Percentiles rank a stretch among this genome's conserved stretches.
Evolutionary conservation across 2,888 invertebrate genomes (phyloP).

Genomic region (Anorthoa munda): DNA sequence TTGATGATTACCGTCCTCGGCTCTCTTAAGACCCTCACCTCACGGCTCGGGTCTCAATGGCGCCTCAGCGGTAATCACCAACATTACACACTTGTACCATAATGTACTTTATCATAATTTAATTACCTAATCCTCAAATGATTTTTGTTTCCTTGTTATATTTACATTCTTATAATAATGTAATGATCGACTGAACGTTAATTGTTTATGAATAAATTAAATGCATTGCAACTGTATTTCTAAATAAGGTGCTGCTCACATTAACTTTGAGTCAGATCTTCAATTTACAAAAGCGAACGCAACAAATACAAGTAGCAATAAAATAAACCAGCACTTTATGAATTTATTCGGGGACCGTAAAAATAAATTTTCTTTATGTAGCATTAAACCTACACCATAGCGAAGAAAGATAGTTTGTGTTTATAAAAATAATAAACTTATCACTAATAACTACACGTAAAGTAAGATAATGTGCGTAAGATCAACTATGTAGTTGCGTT

Average conservation of each 20-base stretch:
- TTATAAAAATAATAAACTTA: slow-evolving; percentile 13
- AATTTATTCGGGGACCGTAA: no score
- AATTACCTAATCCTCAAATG: no score
- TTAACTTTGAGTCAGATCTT: not conserved
- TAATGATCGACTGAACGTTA: no score
- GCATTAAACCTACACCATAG: not conserved
- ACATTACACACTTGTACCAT: no score
- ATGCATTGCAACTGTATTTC: not conserved
- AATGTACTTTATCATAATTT: no score
- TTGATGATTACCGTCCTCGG: no score
- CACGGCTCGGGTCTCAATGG: no score
- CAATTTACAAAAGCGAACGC: not conserved
- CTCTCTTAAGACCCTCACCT: no score
- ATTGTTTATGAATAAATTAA: not conserved
- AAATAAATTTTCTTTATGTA: not conserved
- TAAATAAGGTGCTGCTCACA: not conserved
- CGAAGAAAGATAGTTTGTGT: not conserved
- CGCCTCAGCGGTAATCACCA: no score
- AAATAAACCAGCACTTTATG: no score
- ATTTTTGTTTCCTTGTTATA: no score
- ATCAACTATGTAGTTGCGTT: slow-evolving; percentile 50
- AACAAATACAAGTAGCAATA: not conserved
- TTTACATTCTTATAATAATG: no score
- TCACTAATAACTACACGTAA: slow-evolving; percentile 16
- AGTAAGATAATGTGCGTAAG: slow-evolving; percentile 37